Percentiles rank a stretch among this genome's conserved stretches.
Evolutionary conservation across 2,797 vertebrate genomes (phyloP).

Genomic region (Cygnus olor): DNA sequence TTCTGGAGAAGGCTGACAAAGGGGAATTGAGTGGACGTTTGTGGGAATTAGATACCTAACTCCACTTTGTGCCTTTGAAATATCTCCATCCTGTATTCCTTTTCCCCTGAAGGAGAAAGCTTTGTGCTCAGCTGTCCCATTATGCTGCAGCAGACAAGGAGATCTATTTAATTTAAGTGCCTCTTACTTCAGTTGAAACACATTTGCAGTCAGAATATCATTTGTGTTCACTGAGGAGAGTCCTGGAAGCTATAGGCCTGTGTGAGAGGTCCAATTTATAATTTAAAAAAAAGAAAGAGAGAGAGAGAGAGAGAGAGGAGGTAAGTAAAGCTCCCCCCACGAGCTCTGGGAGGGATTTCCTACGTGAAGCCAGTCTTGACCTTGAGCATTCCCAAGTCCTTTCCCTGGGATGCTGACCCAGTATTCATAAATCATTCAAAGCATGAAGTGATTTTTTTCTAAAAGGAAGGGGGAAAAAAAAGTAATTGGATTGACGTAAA

Average conservation of each 20-base stretch:
- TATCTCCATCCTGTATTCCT: background rate
- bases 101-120: background rate
- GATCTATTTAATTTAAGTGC: slow-evolving; percentile 47
- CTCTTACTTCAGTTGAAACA: slow-evolving; percentile 40
- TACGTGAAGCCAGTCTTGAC: slow-evolving; percentile 21
- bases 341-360: slow-evolving; percentile 20
- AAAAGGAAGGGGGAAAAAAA: slow-evolving; percentile 5
- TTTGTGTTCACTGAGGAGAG: slow-evolving; percentile 35
- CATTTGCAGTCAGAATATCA: slow-evolving; percentile 23
- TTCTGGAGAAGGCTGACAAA: background rate
- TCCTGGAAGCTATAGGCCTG: slow-evolving; percentile 28
- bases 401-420: slow-evolving; percentile 43
- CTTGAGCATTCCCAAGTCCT: slow-evolving; percentile 48
- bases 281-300: background rate
- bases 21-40: background rate
- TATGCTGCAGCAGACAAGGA: background rate
- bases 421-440: slow-evolving; percentile 52
- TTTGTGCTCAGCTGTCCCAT: slow-evolving; percentile 15
- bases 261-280: slow-evolving; percentile 43
- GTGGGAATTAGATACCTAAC: background rate
- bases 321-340: background rate
- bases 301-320: background rate
- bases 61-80: background rate
- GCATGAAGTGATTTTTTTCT: slow-evolving; percentile 39
- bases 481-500: slow-evolving; percentile 70